phyloP scores from a whole-genome alignment of 1,140 invertebrate species.

The Drosophila parabipectinata region DNA sequence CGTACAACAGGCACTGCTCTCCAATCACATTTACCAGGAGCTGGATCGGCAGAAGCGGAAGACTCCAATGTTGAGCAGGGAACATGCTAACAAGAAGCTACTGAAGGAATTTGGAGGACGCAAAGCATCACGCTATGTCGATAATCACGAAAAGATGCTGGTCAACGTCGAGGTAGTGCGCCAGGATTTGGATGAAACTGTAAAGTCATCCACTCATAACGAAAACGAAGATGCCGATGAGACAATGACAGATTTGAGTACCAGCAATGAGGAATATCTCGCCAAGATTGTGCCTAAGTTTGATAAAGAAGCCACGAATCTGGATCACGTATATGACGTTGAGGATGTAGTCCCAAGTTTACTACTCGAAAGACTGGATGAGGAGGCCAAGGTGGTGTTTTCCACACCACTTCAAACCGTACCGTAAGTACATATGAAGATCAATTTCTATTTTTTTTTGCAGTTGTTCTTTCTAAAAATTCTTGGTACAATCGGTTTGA shows the following conservation, averaged over 20 bases:
- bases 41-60: conserved; percentile 34
- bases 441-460: too few species aligned
- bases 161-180: conserved; percentile 73
- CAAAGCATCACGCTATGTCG: conserved; percentile 63
- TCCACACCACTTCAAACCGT: conserved; percentile 43
- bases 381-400: conserved; percentile 71
- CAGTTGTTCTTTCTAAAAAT: too few species aligned
- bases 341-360: conserved; percentile 60
- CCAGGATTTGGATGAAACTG: conserved; percentile 70
- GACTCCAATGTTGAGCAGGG: conserved; percentile 49
- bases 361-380: conserved; percentile 68
- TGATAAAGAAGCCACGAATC: conserved; percentile 60
- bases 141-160: conserved; percentile 68
- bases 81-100: conserved; percentile 61
- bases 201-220: conserved; percentile 35
- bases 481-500: too few species aligned
- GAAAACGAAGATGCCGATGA: conserved; percentile 41
- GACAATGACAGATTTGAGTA: conserved; percentile 43
- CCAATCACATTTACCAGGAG: conserved; percentile 63
- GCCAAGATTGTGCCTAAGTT: conserved; percentile 66
- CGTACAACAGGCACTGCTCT: conserved; percentile 59
- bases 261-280: conserved; percentile 57
- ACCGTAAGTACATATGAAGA: conserved; percentile 53
- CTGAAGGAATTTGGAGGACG: conserved; percentile 78
- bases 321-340: conserved; percentile 62